Base-by-base conservation (phyloP, 2,797 vertebrate genomes). In the Dermochelys coriacea region DNA sequence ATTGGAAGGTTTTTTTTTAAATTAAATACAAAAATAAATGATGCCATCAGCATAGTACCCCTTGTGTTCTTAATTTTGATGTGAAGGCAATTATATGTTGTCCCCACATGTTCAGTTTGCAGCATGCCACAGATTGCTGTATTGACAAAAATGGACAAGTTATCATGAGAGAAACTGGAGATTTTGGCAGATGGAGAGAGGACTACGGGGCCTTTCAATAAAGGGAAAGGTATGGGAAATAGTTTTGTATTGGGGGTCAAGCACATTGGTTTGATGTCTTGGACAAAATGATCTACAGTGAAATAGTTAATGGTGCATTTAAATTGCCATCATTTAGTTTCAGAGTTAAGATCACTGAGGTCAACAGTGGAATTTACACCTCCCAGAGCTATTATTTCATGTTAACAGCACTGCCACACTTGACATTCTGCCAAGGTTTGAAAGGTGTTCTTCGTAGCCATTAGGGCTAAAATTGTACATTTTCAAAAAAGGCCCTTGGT, bases 91-190 rank as follows among this genome's bases (percentile, higher is more conserved):
- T 19, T 2, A 16, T 37, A 50, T 1, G 0, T 21, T 29, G 37
- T 68, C 82, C 91, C 61, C 77, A 37, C 94, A 94, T 95, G 94
- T 96, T 82, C 91, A 94, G 93, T 81, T 86, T 96, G 80, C 27
- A 10, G 59, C 82, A 0, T 0, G 81, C 75, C 57, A 2, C 1
- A 8, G 75, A 81, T 23, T 78, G 87, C 68, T 88, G 25, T n/a
- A 50, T 0, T 0, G 25, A n/a, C 50, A 88, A 41, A 41, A 41
- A 47, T 21, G 29, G 54, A 59, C 89, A 89, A 1, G 3, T 74
- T 55, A 5, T 0, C 2, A 27, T 50, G 68, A 77, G 74, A 31
- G 4, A 51, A 90, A 51, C 0, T 11, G 74, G 82, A 82, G 37
- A 11, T 84, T 90, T 89, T 87, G 89, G 52, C n/a, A 94, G 41